phyloP scores from a whole-genome alignment of 2,113 vertebrate genomes.

The Oenanthe melanoleuca region DNA sequence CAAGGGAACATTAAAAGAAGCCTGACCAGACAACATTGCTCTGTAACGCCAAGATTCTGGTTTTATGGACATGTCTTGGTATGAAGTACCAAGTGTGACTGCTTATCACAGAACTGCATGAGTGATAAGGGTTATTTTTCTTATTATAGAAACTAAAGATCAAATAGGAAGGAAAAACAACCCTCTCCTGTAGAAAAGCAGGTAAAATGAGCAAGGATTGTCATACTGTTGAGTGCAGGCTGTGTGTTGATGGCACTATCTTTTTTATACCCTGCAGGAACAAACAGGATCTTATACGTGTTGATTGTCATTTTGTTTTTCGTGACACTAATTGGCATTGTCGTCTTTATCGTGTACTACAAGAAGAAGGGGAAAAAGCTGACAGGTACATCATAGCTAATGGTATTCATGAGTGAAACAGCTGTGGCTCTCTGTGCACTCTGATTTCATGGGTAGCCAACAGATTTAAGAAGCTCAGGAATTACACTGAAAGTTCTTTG shows the following conservation, averaged over 20 bases:
- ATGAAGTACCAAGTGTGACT: background rate
- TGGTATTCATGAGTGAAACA: background rate
- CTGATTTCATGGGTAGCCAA: background rate
- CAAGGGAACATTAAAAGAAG: background rate
- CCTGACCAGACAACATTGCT: background rate
- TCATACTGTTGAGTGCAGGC: background rate
- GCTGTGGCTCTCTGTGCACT: background rate
- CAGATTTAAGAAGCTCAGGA: background rate
- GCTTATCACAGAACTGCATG: background rate
- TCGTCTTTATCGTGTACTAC: slow-evolving; percentile 66
- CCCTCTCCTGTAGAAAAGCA: background rate
- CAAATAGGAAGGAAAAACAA: background rate
- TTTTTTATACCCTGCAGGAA: slow-evolving; percentile 54
- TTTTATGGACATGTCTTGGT: background rate
- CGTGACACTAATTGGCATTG: slow-evolving; percentile 58
- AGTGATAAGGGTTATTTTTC: background rate
- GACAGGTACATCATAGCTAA: slow-evolving; percentile 69
- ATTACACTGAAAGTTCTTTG: background rate
- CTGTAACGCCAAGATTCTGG: background rate
- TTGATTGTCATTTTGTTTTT: slow-evolving; percentile 71
- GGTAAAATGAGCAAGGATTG: background rate
- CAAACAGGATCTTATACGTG: slow-evolving; percentile 62
- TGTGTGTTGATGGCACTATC: background rate
- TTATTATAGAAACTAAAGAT: background rate
- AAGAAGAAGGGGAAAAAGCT: slow-evolving; percentile 76